phyloP scores from a whole-genome alignment of 2,888 invertebrate genomes.

The Tetragonisca angustula region DNA sequence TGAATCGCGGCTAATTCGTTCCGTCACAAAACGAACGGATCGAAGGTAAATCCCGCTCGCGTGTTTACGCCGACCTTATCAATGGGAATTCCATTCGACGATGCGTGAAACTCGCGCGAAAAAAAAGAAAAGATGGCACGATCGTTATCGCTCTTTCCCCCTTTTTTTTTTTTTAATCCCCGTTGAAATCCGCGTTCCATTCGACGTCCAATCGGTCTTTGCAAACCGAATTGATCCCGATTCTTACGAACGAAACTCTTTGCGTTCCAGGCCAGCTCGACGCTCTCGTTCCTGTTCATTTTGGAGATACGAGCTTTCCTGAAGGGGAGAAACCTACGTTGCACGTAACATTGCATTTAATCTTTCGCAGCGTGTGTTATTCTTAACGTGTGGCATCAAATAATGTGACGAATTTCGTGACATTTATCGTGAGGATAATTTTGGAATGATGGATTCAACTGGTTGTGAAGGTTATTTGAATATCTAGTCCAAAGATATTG shows the following conservation, averaged over 20 bases:
- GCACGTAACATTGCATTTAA: too few species aligned
- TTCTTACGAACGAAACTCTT: constrained; percentile 11
- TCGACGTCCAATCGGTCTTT: not conserved
- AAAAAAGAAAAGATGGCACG: not conserved
- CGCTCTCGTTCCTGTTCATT: not conserved
- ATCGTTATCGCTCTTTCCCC: constrained; percentile 6
- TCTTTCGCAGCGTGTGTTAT: too few species aligned
- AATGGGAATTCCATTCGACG: not conserved
- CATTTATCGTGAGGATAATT: too few species aligned
- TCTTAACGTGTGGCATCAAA: too few species aligned
- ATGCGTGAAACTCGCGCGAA: not conserved
- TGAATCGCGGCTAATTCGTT: not conserved
- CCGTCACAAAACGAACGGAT: not conserved
- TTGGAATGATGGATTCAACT: too few species aligned
- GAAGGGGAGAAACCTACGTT: not conserved
- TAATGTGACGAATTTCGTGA: too few species aligned
- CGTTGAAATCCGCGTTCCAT: not conserved
- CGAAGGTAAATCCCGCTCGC: not conserved
- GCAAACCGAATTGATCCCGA: constrained; percentile 20
- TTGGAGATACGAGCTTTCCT: not conserved
- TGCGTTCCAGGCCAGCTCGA: not conserved
- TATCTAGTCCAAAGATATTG: too few species aligned
- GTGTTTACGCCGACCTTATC: not conserved
- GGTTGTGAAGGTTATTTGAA: too few species aligned
- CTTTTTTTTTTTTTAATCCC: not conserved